Evolutionary conservation across 2,113 vertebrate species (phyloP).

Genomic region (Apistogramma diplotaenia): DNA sequence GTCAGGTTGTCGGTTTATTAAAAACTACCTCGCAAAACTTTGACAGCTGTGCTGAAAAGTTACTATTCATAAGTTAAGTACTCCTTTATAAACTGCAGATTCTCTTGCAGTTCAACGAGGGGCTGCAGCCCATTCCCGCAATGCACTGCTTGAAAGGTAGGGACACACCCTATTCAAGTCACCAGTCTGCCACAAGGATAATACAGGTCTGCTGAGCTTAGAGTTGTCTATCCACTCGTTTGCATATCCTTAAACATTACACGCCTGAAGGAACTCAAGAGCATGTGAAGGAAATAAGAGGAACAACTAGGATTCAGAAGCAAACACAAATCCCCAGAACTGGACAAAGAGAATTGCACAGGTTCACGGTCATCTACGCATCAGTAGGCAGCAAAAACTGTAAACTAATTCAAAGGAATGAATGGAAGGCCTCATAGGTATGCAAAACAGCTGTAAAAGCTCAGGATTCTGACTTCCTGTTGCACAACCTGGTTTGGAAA

Average conservation of each 20-base stretch:
- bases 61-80: background rate
- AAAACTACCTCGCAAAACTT: background rate
- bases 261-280: background rate
- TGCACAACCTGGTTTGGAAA: background rate
- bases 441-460: background rate
- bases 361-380: background rate
- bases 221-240: conserved; percentile 10
- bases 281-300: background rate
- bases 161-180: conserved; percentile 29
- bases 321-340: background rate
- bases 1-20: background rate
- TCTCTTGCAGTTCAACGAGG: background rate
- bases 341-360: background rate
- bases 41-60: background rate
- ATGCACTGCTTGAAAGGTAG: background rate
- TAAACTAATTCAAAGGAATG: background rate
- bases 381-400: background rate
- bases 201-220: background rate
- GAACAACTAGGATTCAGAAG: background rate
- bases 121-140: background rate
- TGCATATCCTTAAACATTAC: conserved; percentile 18
- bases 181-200: background rate
- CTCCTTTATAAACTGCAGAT: background rate
- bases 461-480: background rate
- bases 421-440: background rate